Evolutionary conservation across 2,113 vertebrate genomes (phyloP).

Genomic region (Neogale vison): DNA sequence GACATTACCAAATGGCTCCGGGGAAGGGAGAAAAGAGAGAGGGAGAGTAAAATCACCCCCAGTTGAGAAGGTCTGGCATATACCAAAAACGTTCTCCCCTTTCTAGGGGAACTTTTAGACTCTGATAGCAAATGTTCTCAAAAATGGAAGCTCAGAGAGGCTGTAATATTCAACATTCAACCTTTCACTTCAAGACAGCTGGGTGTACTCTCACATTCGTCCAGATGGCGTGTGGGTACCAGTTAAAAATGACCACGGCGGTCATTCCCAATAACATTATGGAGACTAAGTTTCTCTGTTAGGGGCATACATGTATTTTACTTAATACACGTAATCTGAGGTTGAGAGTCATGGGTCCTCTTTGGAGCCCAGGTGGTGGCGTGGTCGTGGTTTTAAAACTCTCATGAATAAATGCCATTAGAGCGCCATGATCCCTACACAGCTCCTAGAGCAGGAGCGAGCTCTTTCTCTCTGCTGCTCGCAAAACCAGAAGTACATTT

Average conservation of each 20-base stretch:
- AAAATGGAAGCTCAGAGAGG: background rate
- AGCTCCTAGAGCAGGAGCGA: slow-evolving; percentile 54
- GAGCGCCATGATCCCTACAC: background rate
- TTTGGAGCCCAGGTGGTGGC: background rate
- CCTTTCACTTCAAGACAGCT: background rate
- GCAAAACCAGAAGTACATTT: slow-evolving; percentile 63
- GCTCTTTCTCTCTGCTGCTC: slow-evolving; percentile 69
- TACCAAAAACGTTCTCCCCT: background rate
- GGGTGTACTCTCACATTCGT: background rate
- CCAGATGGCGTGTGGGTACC: background rate
- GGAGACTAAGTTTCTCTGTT: background rate
- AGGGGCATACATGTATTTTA: background rate
- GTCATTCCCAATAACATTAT: background rate
- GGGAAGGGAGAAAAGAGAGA: background rate
- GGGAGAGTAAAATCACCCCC: background rate
- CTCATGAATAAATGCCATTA: slow-evolving; percentile 15
- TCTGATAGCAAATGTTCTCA: background rate
- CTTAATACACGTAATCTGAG: background rate
- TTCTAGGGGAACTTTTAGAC: background rate
- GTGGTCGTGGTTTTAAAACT: slow-evolving; percentile 33
- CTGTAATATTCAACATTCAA: background rate
- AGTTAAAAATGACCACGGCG: background rate
- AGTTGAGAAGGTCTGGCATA: background rate
- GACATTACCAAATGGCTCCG: background rate
- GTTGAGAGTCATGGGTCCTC: background rate